Evolutionary conservation across 2,797 vertebrate genomes (phyloP), one percentile per base, ranked within the genome.

Genomic region (Ctenochaetus hawaiiensis): DNA sequence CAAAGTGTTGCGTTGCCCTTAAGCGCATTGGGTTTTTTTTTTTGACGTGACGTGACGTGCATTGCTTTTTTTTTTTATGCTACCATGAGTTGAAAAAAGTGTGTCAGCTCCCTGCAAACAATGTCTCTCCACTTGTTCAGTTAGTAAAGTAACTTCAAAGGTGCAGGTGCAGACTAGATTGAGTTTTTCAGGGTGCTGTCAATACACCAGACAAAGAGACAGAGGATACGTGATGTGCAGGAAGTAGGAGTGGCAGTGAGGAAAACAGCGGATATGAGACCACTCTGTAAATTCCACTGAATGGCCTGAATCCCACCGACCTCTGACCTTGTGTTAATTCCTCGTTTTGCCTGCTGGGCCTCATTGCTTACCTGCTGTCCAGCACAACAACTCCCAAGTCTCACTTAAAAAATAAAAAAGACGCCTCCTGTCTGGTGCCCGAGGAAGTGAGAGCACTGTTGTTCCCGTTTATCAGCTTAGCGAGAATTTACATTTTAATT

Each of bases 401-500:
- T 52, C 45, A 57, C 17, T 62, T 64, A 18, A 72, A 34, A 34
- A 34, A 34, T 62, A 18, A 72, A 88, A 73, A 80, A 77, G 74
- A 81, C 49, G 47, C 89, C 86, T 90, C 81, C 88, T 83, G 82
- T 61, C 75, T 84, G 69, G 67, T 22, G 82, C 75, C 67, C 8
- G 59, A 69, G 78, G 78, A 88, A 88, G 73, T 70, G 70, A 84
- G 77, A 52, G 78, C 37, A 18, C 82, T 67, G 87, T 89, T 89
- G 88, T 89, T 88, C 72, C 77, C 49, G 20, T 91, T 90, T 91
- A 93, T 93, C 91, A 85, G 88, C 90, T 91, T 89, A 84, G 85
- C 12, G 34, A 68, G 73, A 91, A 93, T 94, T 94, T 93, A 88
- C 93, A 92, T 94, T 94, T 94, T 91, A 94, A 94, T 94, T 93